Base-by-base conservation (phyloP, 2,113 vertebrate genomes). In the Leptocoma aspasia region DNA sequence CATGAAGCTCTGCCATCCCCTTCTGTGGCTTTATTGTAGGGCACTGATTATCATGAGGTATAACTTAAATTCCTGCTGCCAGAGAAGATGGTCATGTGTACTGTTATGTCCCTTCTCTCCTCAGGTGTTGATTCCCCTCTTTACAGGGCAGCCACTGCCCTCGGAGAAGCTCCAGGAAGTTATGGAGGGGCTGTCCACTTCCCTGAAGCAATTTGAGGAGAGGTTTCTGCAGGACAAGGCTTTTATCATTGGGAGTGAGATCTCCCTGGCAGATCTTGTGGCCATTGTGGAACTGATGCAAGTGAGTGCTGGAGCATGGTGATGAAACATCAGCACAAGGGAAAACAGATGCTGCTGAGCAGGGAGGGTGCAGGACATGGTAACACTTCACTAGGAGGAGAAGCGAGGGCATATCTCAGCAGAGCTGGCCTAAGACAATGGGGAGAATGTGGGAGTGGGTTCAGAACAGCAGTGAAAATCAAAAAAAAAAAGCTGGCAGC, bases 271-370 rank as follows among this genome's bases (percentile, higher is more conserved):
- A 1, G 99, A 99, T 44, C 91, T 99, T 91, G 98, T 99, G 70
- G 99, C 99, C 24, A 31, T 99, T 44, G 98, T 98, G 6, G 99
- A 99, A 92, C 88, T 99, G 88, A 99, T 99, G 98, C 99, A 99
- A 98, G 99, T 99, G 95, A 79, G 77, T 60, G 33, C 18, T 33
- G 42, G 45, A 42, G 20, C 7, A 1, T 52, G 57, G 56, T 33
- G n/a, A 64, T 44, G 45, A 91, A 26, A 49, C 5, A 16, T 41
- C 42, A 59, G 83, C 26, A 47, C 69, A 39, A 73, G 42, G 14
- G 50, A 54, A 61, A 53, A 20, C 24, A 75, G 45, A 73, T 45
- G 87, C 82, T 90, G 52, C 90, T 41, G 30, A 63, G 87, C 66
- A 78, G 64, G 61, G 71, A 80, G 60, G 27, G 17, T 61, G 52